A percentile compares a stretch with the other conserved stretches of the same genome.
Evolutionary conservation across 2,888 invertebrate genomes (phyloP).

Genomic region (Troides oblongomaculatus): DNA sequence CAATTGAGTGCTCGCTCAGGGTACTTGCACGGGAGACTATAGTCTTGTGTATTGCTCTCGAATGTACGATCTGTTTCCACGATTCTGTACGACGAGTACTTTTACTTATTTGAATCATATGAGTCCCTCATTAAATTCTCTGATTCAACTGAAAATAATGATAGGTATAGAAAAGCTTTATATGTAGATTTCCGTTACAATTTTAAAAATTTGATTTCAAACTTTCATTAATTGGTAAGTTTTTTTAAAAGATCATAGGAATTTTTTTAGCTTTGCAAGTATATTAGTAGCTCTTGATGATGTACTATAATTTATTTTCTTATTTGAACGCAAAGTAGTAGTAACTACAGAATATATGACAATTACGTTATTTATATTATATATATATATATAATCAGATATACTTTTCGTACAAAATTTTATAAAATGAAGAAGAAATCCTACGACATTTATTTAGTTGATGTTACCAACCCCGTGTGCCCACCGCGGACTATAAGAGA

Average conservation of each 20-base stretch:
- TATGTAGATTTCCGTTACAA: no score
- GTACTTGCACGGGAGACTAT: constrained; percentile 20
- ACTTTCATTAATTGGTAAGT: no score
- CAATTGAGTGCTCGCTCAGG: constrained; percentile 34
- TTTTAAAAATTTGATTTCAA: no score
- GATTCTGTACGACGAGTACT: neutral
- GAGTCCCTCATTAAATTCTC: neutral
- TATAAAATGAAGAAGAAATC: neutral
- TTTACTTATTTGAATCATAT: no score
- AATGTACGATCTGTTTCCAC: constrained; percentile 35
- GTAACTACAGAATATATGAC: no score
- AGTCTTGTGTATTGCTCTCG: constrained; percentile 34
- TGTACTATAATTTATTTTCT: neutral
- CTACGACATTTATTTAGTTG: constrained; percentile 5
- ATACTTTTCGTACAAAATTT: no score
- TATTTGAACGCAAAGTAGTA: no score
- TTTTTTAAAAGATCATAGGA: no score
- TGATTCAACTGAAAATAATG: neutral
- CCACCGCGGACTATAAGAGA: constrained; percentile 10
- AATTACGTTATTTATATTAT: no score
- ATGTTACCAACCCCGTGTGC: neutral
- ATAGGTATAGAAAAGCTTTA: neutral
- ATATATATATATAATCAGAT: no score
- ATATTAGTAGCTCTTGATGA: neutral
- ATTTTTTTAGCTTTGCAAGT: neutral